Base-by-base conservation (phyloP, 2,113 vertebrate species). In the Hymenochirus boettgeri region DNA sequence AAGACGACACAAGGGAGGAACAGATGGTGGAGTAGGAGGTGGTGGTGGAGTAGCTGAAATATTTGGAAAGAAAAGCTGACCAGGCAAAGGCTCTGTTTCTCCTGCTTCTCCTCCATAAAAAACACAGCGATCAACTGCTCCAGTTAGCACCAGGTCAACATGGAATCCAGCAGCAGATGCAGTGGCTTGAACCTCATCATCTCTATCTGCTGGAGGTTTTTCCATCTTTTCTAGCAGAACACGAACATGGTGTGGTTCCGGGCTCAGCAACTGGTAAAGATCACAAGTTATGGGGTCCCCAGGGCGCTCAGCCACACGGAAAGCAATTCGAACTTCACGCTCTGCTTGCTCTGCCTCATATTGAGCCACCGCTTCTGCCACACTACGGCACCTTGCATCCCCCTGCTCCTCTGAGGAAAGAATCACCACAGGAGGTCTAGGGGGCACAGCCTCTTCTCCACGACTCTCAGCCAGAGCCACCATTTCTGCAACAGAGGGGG, bases 271-370 rank as follows among this genome's bases (percentile, higher is more conserved):
- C 69, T 94, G 94, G 79, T 98, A 96, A 18, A 98, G 83, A 83
- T 98, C 95, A 1, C 95, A 96, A 3, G 95, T 98, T 77, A 98
- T 98, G 82, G 95, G 94, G 80, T 96, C 94, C 82, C 95, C 94
- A 76, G 89, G 77, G 25, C 90, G 76, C 8, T 92, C 94, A 33
- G 95, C 94, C 70, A 97, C 93, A 1, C 91, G 78, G 74, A 97
- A 97, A 57, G 95, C 95, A 1, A 96, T 97, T 7, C 95, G 85
- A 0, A 95, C 94, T 71, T 97, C 95, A 45, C 83, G 57, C 5
- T 85, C 75, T 64, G 80, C 88, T 6, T 82, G 80, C 22, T 82
- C 83, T 2, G 92, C 92, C 74, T 97, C 95, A 0, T 95, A 95
- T 45, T 88, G 93, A 1, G 95, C 95, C 0, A 98, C 91, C 0